Evolutionary conservation across 1,140 invertebrate species (phyloP).

Genomic region (Procambarus virginalis): DNA sequence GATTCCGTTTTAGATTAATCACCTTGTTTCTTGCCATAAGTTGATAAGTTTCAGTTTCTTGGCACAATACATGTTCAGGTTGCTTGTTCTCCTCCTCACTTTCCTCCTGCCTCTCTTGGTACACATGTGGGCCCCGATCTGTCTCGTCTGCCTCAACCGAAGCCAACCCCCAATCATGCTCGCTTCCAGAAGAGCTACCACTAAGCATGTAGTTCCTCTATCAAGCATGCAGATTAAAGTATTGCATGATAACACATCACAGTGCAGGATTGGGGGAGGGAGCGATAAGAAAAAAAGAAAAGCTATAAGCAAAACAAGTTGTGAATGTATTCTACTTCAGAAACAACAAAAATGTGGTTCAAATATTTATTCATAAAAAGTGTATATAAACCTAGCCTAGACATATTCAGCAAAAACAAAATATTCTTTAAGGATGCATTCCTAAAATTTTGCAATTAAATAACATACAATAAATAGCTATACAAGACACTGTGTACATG

Average conservation of each 20-base stretch:
- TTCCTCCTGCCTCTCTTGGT: conserved; percentile 22
- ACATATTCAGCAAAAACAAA: neutral
- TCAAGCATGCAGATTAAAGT: conserved; percentile 56
- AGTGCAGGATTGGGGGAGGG: conserved; percentile 13
- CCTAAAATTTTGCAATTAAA: neutral
- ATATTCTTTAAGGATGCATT: neutral
- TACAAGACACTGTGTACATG: neutral
- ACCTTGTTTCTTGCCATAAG: conserved; percentile 20
- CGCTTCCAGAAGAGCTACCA: conserved; percentile 35
- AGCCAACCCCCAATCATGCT: conserved; percentile 52
- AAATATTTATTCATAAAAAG: neutral
- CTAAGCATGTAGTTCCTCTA: conserved; percentile 48
- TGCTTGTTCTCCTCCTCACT: conserved; percentile 27
- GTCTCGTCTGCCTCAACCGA: conserved; percentile 33
- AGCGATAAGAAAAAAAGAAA: conserved; percentile 27
- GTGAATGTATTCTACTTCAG: neutral
- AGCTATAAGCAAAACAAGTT: conserved; percentile 19
- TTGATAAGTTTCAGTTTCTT: conserved; percentile 16
- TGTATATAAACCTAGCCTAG: neutral
- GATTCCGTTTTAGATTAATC: neutral
- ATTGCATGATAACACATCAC: conserved; percentile 25
- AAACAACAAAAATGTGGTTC: neutral
- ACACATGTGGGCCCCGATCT: conserved; percentile 20
- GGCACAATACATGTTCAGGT: conserved; percentile 16
- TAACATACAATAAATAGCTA: neutral